phyloP scores from a whole-genome alignment of 2,797 vertebrate genomes.

The Anguilla anguilla region DNA sequence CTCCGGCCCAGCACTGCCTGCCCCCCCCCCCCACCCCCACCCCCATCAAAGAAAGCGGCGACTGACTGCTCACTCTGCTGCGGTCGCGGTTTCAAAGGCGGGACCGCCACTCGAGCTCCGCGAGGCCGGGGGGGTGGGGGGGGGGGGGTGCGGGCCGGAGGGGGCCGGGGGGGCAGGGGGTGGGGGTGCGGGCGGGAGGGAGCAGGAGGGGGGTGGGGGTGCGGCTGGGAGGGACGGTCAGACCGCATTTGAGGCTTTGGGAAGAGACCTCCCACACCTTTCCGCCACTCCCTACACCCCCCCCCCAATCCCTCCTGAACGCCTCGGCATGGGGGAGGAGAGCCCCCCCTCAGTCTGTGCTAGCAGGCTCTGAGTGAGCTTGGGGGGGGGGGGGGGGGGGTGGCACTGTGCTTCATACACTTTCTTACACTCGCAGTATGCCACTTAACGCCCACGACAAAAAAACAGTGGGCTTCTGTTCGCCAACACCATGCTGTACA shows the following conservation, averaged over 20 bases:
- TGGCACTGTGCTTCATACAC: too few relatives aligned
- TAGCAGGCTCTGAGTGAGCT: background rate
- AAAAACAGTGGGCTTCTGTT: background rate
- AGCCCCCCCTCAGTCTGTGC: background rate
- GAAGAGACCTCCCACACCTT: conserved; percentile 39
- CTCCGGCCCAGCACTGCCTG: conserved; percentile 75
- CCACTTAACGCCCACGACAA: background rate
- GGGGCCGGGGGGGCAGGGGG: conserved; percentile 43
- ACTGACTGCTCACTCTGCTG: conserved; percentile 74
- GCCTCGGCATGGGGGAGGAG: conserved; percentile 1
- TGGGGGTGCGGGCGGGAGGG: conserved; percentile 14
- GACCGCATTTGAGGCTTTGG: conserved; percentile 57
- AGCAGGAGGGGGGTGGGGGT: background rate
- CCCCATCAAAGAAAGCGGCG: conserved; percentile 78
- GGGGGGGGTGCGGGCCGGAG: too few relatives aligned
- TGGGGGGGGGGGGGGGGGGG: background rate
- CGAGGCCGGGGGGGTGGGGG: conserved; percentile 51
- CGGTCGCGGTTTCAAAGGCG: conserved; percentile 86
- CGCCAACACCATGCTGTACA: background rate
- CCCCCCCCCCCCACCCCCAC: conserved; percentile 73
- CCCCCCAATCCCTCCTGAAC: conserved; percentile 44
- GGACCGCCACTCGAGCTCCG: conserved; percentile 72
- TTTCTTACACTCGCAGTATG: too few relatives aligned
- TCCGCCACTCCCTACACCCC: conserved; percentile 11
- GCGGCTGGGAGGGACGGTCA: too few relatives aligned